Conservation (phyloP, 2,888 invertebrate species). For the Kryphioiulus occultus region DNA sequence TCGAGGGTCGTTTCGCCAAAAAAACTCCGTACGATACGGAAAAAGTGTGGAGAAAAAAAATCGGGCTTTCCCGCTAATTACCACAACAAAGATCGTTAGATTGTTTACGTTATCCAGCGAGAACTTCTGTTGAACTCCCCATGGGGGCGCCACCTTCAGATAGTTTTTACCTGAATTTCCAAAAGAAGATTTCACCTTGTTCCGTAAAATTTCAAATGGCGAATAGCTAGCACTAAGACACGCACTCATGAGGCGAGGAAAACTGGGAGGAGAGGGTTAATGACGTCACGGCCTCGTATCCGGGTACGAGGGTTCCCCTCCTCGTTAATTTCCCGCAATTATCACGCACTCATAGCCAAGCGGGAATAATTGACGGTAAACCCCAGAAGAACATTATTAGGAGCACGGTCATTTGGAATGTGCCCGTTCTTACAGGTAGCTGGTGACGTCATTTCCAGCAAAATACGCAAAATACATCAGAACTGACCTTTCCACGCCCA, state of each 20-base stretch:
- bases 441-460: neutral
- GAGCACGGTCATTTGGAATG: conserved; percentile 9
- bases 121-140: neutral
- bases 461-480: neutral
- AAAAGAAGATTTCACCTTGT: conserved; percentile 14
- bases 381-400: neutral
- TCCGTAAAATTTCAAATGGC: neutral
- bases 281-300: conserved; percentile 6
- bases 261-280: conserved; percentile 23
- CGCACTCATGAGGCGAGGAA: neutral
- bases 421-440: neutral
- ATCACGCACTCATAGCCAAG: neutral
- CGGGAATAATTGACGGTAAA: conserved; percentile 14
- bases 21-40: neutral
- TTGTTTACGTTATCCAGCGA: neutral
- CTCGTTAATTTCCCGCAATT: conserved; percentile 13
- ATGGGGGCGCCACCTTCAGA: neutral
- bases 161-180: neutral
- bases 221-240: conserved; percentile 12
- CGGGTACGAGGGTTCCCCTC: conserved; percentile 23
- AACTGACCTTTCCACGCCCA: neutral
- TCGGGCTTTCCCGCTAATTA: conserved; percentile 23
- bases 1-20: neutral
- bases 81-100: conserved; percentile 23
- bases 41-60: neutral